These are phyloP conservation scores for Monodelphis domestica DNA, from an alignment of 2,797 vertebrate species.

Conservation along the genomic window DNA sequence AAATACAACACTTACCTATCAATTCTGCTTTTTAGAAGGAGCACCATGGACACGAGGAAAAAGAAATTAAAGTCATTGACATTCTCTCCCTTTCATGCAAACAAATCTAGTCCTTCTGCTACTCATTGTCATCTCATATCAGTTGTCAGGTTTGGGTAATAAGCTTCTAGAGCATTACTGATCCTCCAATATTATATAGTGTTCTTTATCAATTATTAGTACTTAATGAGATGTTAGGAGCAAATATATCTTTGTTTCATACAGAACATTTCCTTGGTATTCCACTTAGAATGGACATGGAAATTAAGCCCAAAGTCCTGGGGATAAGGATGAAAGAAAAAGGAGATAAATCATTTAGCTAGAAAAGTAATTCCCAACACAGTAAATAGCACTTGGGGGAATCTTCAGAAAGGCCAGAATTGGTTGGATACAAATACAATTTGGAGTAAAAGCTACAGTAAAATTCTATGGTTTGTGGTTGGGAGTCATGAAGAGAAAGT, in stretches of 20 bases:
- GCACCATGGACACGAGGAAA: background rate
- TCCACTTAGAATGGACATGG: background rate
- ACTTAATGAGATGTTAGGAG: background rate
- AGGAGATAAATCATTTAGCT: background rate
- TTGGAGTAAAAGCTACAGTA: background rate
- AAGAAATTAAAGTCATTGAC: background rate
- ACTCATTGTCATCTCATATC: background rate
- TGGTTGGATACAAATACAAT: background rate
- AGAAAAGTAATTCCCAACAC: background rate
- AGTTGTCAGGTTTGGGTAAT: background rate
- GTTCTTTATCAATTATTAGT: background rate
- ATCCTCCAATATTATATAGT: background rate
- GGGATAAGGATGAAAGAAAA: background rate
- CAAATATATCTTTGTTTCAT: background rate
- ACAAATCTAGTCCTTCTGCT: background rate
- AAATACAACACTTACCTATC: background rate
- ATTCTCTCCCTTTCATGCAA: background rate
- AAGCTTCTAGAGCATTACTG: background rate
- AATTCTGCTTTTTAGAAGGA: background rate
- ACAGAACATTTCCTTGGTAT: background rate
- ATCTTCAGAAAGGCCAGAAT: conserved; percentile 27
- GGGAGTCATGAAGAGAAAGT: background rate
- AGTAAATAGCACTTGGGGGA: background rate
- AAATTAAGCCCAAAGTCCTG: background rate
- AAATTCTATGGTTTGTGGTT: background rate